Percentiles rank a stretch among this genome's conserved stretches.
These are phyloP conservation scores for Chirona hameri DNA, from an alignment of 2,888 invertebrate species.

Conservation along the genomic window DNA sequence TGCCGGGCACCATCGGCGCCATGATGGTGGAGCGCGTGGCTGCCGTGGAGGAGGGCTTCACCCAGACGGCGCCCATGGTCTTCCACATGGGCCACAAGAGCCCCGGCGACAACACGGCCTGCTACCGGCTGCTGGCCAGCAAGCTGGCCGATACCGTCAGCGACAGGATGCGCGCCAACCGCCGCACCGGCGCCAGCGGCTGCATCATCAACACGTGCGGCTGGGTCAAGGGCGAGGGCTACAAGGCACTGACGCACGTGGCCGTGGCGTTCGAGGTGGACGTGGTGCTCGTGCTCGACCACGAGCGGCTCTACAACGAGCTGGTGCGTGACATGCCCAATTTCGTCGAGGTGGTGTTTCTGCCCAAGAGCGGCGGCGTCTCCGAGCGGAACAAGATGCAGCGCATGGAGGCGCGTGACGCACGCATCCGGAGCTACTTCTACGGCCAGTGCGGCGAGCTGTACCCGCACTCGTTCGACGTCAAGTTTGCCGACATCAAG, in stretches of 20 bases:
- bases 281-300: conserved; percentile 90
- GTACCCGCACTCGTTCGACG: conserved; percentile 92
- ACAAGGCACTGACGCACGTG: conserved; percentile 77
- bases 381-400: conserved; percentile 74
- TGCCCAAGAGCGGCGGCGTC: conserved; percentile 96
- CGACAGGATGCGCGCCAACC: conserved; percentile 75
- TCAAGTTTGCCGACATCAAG: conserved; percentile 56
- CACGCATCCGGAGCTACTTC: conserved; percentile 86
- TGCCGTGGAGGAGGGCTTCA: conserved; percentile 90
- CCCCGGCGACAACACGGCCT: conserved; percentile 69
- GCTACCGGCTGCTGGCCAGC: conserved; percentile 78
- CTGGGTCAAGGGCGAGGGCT: conserved; percentile 91
- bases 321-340: conserved; percentile 87
- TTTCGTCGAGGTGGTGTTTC: conserved; percentile 84
- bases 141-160: conserved; percentile 80
- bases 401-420: conserved; percentile 71
- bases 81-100: conserved; percentile 88
- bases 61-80: conserved; percentile 85
- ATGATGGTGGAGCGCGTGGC: conserved; percentile 88
- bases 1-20: conserved; percentile 89
- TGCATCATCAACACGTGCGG: conserved; percentile 96
- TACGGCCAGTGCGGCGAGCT: conserved; percentile 66
- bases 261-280: conserved; percentile 95
- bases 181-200: conserved; percentile 60
- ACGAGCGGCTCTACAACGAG: conserved; percentile 93